Evolutionary conservation across 1,140 invertebrate species (phyloP).

Genomic region (Dreissena polymorpha): DNA sequence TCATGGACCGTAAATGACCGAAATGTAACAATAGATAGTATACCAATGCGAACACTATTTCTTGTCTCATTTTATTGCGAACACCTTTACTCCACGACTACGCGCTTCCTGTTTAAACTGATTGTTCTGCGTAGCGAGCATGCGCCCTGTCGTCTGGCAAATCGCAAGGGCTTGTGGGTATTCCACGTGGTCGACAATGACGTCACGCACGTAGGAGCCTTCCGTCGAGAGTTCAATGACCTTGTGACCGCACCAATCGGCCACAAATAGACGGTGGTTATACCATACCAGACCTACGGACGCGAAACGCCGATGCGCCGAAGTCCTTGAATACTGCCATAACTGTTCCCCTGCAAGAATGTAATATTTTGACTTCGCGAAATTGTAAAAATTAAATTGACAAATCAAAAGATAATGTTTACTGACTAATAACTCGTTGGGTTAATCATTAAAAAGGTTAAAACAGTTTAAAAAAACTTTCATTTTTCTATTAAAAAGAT

Average conservation of each 20-base stretch:
- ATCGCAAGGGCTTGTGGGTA: slow-evolving; percentile 32
- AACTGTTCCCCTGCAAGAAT: slow-evolving; percentile 21
- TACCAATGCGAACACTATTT: no score
- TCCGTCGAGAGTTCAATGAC: slow-evolving; percentile 29
- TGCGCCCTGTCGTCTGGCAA: neutral
- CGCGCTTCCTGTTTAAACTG: slow-evolving; percentile 41
- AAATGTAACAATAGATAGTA: no score
- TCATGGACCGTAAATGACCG: no score
- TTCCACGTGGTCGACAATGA: slow-evolving; percentile 35
- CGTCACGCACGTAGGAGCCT: slow-evolving; percentile 40
- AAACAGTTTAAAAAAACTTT: neutral
- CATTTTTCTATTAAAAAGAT: neutral
- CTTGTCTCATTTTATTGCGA: slow-evolving; percentile 16
- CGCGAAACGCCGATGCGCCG: slow-evolving; percentile 14
- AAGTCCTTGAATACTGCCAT: slow-evolving; percentile 19
- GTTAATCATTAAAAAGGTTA: neutral
- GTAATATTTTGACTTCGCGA: neutral
- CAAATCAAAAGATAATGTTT: no score
- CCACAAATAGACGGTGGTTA: slow-evolving; percentile 34
- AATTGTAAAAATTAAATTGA: no score
- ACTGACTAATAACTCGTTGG: neutral
- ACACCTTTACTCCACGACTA: slow-evolving; percentile 30
- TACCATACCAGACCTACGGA: slow-evolving; percentile 8
- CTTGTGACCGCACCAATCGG: slow-evolving; percentile 29
- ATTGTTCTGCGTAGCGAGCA: slow-evolving; percentile 34